A percentile compares a stretch with the other conserved stretches of the same genome.
These are phyloP conservation scores for Pachycephus smyrnensis DNA, from an alignment of 2,888 invertebrate species.

Conservation along the genomic window DNA sequence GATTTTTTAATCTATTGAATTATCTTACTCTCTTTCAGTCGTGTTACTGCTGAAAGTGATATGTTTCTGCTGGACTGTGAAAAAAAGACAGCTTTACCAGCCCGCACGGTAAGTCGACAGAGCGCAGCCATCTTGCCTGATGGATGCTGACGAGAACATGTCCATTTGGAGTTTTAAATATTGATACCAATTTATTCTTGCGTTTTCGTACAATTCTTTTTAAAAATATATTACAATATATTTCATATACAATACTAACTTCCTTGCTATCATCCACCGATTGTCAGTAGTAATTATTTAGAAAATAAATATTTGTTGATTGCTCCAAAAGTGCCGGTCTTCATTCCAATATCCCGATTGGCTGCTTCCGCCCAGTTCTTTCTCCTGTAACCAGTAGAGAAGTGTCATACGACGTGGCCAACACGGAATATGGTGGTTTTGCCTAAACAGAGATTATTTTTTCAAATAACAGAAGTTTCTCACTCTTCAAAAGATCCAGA, in stretches of 20 bases:
- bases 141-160: background rate
- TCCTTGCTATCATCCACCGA: background rate
- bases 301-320: background rate
- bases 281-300: background rate
- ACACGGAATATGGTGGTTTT: constrained; percentile 23
- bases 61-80: constrained; percentile 40
- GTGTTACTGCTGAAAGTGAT: constrained; percentile 49
- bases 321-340: background rate
- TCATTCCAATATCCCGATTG: background rate
- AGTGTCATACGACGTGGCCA: constrained; percentile 50
- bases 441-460: background rate
- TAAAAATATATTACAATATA: background rate
- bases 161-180: background rate
- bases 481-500: background rate
- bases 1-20: background rate
- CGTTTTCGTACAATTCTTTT: background rate
- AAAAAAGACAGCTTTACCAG: constrained; percentile 36
- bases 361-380: constrained; percentile 18
- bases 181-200: background rate
- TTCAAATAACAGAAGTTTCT: background rate
- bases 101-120: constrained; percentile 29
- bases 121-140: constrained; percentile 46
- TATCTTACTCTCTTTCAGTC: constrained; percentile 72
- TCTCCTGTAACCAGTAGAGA: constrained; percentile 18
- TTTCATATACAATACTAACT: background rate